These are phyloP conservation scores for Phasia obesa DNA, from an alignment of 2,888 invertebrate genomes.

Conservation along the genomic window DNA sequence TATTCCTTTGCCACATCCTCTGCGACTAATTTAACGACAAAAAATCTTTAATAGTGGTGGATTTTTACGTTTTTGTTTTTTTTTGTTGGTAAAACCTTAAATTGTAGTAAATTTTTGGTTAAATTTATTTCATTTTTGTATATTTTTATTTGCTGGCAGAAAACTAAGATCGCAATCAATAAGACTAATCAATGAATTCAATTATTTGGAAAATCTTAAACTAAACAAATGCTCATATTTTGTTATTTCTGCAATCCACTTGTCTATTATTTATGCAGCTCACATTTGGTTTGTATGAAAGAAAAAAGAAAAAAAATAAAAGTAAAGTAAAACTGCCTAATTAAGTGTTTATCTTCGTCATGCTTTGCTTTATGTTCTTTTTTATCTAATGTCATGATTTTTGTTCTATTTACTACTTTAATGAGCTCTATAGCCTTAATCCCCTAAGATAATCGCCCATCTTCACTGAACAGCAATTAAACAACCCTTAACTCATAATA, in stretches of 20 bases:
- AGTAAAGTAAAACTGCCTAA: conserved; percentile 35
- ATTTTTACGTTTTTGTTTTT: not conserved
- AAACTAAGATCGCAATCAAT: conserved; percentile 48
- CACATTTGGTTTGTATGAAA: conserved; percentile 50
- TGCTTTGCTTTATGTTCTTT: conserved; percentile 7
- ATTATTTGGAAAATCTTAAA: conserved; percentile 61
- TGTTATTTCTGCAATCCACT: conserved; percentile 8
- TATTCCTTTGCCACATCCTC: conserved; percentile 34
- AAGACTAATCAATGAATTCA: conserved; percentile 65
- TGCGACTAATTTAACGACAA: conserved; percentile 4
- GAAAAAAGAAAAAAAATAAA: not conserved
- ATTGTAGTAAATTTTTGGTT: conserved; percentile 37
- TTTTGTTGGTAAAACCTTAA: conserved; percentile 10
- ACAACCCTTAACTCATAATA: conserved; percentile 39
- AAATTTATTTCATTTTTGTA: conserved; percentile 36
- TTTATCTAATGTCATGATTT: conserved; percentile 48
- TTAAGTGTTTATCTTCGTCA: conserved; percentile 50
- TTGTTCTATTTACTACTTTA: conserved; percentile 30
- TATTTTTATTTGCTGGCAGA: not conserved
- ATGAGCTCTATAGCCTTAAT: conserved; percentile 32
- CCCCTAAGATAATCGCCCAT: conserved; percentile 3
- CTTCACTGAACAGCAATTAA: conserved; percentile 7
- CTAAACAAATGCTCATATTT: conserved; percentile 68
- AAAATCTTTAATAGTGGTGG: conserved; percentile 44
- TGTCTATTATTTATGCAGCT: conserved; percentile 54